phyloP scores from a whole-genome alignment of 2,113 vertebrate genomes.

The Felis chaus region DNA sequence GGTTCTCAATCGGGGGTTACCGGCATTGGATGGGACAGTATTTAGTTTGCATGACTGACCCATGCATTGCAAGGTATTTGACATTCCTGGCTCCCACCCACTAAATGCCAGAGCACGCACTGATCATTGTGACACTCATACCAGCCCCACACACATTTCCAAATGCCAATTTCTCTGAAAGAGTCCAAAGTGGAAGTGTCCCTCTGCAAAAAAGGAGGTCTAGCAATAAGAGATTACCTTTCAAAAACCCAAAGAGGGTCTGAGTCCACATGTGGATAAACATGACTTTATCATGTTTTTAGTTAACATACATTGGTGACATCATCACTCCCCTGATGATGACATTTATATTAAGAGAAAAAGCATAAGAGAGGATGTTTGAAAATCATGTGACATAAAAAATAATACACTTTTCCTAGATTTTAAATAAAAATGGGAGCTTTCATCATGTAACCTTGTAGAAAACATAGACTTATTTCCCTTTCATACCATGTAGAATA shows the following conservation, averaged over 20 bases:
- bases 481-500: background rate
- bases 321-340: background rate
- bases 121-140: background rate
- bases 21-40: background rate
- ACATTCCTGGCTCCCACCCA: background rate
- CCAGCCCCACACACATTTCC: background rate
- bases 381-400: conserved; percentile 3
- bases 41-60: background rate
- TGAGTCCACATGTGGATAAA: background rate
- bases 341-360: background rate
- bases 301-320: background rate
- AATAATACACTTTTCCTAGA: background rate
- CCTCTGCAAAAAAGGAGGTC: background rate
- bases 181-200: background rate
- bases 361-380: background rate
- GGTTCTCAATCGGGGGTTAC: background rate
- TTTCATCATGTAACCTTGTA: background rate
- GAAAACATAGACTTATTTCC: background rate
- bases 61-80: background rate
- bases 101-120: background rate
- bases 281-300: background rate
- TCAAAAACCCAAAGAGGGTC: background rate
- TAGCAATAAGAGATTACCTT: background rate
- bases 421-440: background rate
- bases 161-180: conserved; percentile 2